Evolutionary conservation across 2,888 invertebrate species (phyloP).

Genomic region (Julus scandinavius): DNA sequence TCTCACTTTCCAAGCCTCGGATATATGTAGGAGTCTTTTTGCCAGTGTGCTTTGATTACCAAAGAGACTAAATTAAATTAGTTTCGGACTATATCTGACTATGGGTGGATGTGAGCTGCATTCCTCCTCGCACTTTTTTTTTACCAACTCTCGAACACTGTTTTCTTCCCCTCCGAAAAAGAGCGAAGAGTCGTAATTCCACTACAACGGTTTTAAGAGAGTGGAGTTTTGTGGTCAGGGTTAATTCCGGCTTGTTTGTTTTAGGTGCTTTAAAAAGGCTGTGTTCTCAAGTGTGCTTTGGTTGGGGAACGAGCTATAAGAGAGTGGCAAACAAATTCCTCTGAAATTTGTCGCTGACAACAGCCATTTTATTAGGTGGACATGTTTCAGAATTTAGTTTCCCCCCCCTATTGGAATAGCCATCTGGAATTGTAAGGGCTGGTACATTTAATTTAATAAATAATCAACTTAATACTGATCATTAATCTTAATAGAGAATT

Average conservation of each 20-base stretch:
- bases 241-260: slow-evolving; percentile 26
- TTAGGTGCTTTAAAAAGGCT: slow-evolving; percentile 4
- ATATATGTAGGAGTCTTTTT: neutral
- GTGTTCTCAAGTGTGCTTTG: neutral
- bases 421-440: too few species aligned
- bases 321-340: too few species aligned
- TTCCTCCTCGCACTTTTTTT: neutral
- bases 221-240: slow-evolving; percentile 29
- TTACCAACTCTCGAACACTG: neutral
- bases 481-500: too few species aligned
- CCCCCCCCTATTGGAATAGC: too few species aligned
- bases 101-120: slow-evolving; percentile 7
- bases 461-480: too few species aligned
- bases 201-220: slow-evolving; percentile 8
- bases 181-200: slow-evolving; percentile 33
- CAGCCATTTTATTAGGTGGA: too few species aligned
- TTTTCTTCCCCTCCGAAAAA: neutral
- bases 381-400: too few species aligned
- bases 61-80: slow-evolving; percentile 42
- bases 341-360: too few species aligned
- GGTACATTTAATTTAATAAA: too few species aligned
- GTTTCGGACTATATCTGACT: slow-evolving; percentile 31
- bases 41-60: slow-evolving; percentile 37
- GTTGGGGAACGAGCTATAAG: neutral
- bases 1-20: neutral